Conservation (phyloP, 2,113 vertebrate species). For the Pipa parva region DNA sequence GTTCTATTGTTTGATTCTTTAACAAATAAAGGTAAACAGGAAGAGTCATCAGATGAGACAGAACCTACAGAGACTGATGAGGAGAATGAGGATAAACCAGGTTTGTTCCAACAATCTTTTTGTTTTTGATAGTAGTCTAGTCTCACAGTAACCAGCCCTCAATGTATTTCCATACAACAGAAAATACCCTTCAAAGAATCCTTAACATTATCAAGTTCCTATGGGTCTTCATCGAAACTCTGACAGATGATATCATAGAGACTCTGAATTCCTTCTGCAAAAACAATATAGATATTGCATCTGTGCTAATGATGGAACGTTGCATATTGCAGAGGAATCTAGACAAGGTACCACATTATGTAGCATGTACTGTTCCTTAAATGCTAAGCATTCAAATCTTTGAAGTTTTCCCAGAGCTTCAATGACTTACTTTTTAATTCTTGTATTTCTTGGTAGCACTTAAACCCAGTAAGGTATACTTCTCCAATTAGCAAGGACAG, state of each 20-base stretch:
- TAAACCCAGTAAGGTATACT: no score
- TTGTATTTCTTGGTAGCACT: no score
- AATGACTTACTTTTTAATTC: no score
- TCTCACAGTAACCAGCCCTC: neutral
- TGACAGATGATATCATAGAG: conserved; percentile 52
- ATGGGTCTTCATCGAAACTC: conserved; percentile 53
- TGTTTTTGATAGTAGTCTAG: neutral
- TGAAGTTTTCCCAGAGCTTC: no score
- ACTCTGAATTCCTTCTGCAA: conserved; percentile 59
- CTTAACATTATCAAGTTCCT: conserved; percentile 52
- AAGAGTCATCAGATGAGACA: conserved; percentile 55
- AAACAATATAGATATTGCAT: conserved; percentile 55
- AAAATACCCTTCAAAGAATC: conserved; percentile 53
- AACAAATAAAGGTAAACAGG: neutral
- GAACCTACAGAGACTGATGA: conserved; percentile 54
- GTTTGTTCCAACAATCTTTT: no score
- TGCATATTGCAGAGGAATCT: conserved; percentile 53
- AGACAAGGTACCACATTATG: conserved; percentile 64
- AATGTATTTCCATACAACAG: conserved; percentile 37
- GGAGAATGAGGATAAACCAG: conserved; percentile 38
- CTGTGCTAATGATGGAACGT: conserved; percentile 57
- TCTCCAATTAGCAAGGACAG: no score
- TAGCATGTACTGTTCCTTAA: no score
- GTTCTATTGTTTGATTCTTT: neutral
- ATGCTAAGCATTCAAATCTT: no score